phyloP scores from a whole-genome alignment of 2,888 invertebrate species.

The Aquatica leii region DNA sequence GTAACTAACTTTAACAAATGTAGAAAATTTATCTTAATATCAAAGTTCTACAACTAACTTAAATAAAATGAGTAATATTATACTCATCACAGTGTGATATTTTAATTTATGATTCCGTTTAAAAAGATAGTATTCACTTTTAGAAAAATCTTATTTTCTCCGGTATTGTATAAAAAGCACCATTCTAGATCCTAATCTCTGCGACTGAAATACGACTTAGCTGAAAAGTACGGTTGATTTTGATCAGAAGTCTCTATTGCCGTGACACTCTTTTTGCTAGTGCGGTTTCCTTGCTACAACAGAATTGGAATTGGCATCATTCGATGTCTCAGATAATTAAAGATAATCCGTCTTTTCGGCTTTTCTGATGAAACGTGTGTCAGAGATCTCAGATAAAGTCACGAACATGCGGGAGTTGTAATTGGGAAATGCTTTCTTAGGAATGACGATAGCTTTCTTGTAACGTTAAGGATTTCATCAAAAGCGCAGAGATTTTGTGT shows the following conservation, averaged over 20 bases:
- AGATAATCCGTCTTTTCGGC: slow-evolving; percentile 58
- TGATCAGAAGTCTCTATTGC: slow-evolving; percentile 37
- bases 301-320: slow-evolving; percentile 51
- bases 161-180: slow-evolving; percentile 29
- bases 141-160: slow-evolving; percentile 29
- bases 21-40: too few relatives aligned
- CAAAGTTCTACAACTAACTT: too few relatives aligned
- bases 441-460: slow-evolving; percentile 1
- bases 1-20: too few relatives aligned
- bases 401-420: slow-evolving; percentile 53
- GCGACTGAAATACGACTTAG: slow-evolving; percentile 33
- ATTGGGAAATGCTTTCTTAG: slow-evolving; percentile 44
- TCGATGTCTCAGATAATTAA: slow-evolving; percentile 58
- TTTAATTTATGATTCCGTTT: too few relatives aligned
- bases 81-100: too few relatives aligned
- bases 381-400: slow-evolving; percentile 53
- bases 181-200: slow-evolving; percentile 33
- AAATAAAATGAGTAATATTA: too few relatives aligned
- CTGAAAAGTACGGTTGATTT: slow-evolving; percentile 36
- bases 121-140: slow-evolving; percentile 29
- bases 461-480: not conserved
- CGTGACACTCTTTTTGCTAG: slow-evolving; percentile 33
- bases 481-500: not conserved
- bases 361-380: slow-evolving; percentile 54
- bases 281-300: slow-evolving; percentile 39